Conservation (phyloP, 2,797 vertebrate genomes). For the Chrosomus eos region DNA sequence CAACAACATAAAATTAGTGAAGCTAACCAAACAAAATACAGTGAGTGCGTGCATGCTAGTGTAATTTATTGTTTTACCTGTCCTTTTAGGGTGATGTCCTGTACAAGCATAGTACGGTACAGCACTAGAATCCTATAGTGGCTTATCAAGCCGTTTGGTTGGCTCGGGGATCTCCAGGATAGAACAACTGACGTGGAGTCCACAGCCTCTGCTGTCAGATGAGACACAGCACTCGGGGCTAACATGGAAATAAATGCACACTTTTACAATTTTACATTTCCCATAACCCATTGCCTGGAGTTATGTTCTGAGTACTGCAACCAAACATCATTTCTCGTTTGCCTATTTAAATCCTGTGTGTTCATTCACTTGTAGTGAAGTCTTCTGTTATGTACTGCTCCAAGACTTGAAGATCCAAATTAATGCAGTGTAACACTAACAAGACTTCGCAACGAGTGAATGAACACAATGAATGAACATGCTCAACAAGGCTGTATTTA, state of each 20-base stretch:
- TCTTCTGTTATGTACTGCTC: too few species aligned
- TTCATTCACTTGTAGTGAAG: too few species aligned
- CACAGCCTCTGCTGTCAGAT: conserved; percentile 81
- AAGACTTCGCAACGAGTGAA: too few species aligned
- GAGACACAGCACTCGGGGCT: conserved; percentile 89
- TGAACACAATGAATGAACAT: not conserved
- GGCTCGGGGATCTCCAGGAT: conserved; percentile 86
- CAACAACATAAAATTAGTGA: conserved; percentile 48
- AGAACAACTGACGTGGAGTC: conserved; percentile 88
- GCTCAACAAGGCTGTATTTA: not conserved
- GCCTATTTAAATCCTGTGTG: too few species aligned
- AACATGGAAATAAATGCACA: conserved; percentile 18
- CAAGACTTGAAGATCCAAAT: too few species aligned
- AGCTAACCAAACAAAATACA: not conserved
- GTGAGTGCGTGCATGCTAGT: not conserved
- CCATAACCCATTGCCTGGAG: too few species aligned
- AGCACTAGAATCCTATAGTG: conserved; percentile 88
- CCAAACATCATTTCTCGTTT: too few species aligned
- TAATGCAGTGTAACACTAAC: too few species aligned
- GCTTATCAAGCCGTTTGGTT: conserved; percentile 91
- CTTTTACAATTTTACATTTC: too few species aligned
- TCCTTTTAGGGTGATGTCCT: conserved; percentile 85
- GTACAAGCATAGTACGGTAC: conserved; percentile 72
- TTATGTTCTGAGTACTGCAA: too few species aligned
- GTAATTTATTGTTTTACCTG: conserved; percentile 68